Evolutionary conservation across 2,888 invertebrate species (phyloP), one percentile per base, ranked within the genome.

Genomic region (Chrysina gloriosa): DNA sequence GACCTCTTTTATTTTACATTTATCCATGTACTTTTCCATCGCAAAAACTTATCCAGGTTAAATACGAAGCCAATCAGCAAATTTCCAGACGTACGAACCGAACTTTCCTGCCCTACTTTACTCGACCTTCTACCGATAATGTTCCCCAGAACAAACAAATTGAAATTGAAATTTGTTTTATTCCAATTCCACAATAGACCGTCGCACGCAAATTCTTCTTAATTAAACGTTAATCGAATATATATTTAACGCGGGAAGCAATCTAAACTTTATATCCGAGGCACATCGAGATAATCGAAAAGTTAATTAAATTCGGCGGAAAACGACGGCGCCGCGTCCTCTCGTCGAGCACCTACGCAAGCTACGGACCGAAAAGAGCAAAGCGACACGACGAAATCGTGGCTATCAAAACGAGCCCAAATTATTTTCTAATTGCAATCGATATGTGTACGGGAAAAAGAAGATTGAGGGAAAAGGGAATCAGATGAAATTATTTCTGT

Each of bases 301-400:
- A 58, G 58, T 58, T 58, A 58, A 58, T 58, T 58, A 58, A 58
- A 58, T 58, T 42, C 39, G 39, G 25, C 39, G 23, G 58, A 58
- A 39, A 39, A 36, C 39, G 39, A 5, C 16, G 45, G 31, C 16
- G 23, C 45, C 7, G 16, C 6, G 42, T 9, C 31, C 31, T 31
- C 31, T 31, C 31, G 31, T n/a, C 31, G 31, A 31, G n/a, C 19
- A 9, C 45, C 16, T 19, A 42, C 45, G 42, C 42, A 42, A 42
- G 19, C 16, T 19, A 42, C 45, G 42, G 16, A 42, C 14, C 21
- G 21, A 16, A 7, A 45, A 45, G 19, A 16, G 19, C 45, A 21
- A 16, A 21, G 21, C 5, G 45, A 9, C 3, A 45, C 9, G 5
- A 19, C 19, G 9, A 45, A 45, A 45, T 45, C 45, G 45, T 21